Evolutionary conservation across 2,888 invertebrate species (phyloP), one percentile per base, ranked within the genome.

Genomic region (Eugnorisma glareosa): DNA sequence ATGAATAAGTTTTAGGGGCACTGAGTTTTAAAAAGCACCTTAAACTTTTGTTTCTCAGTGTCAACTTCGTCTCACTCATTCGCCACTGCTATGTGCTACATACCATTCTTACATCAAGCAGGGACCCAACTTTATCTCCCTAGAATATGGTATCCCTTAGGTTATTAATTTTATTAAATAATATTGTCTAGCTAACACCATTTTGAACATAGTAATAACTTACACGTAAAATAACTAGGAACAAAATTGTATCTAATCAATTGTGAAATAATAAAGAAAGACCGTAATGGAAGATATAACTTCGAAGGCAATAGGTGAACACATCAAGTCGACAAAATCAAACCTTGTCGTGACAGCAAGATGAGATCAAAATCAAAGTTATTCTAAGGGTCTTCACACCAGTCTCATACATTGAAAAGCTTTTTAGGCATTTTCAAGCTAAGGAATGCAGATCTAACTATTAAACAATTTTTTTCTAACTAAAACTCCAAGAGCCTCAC

Each of bases 271-370:
- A 75, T 76, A 70, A 73, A 57, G 37, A 66, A 74, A 70, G 13
- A 84, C 73, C 31, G 61, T 76, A 61, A 73, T 79, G 68, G 83
- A 86, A 85, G 88, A 76, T 82, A 79, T 84, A 75, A 78, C 66
- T 83, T 77, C 73, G 79, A 91, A 91, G 91, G 90, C 91, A 91
- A 89, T 85, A 79, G 73, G 85, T 89, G 91, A 92, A 92, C 91
- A 92, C 91, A 91, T 84, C 75, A 79, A 73, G 77, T 86, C 70
- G 74, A 45, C 45, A 76, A 85, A 91, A 89, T 86, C 86, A 86
- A 89, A 91, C 89, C 86, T 89, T 89, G 86, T 87, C 79, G 64
- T 67, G 81, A 83, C 74, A 88, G 84, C 79, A 77, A 79, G 86
- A 82, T 87, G 89, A 87, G 86, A 90, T 89, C 86, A 81, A 86